Percentiles rank a stretch among this genome's conserved stretches.
These are phyloP conservation scores for Neodontobutis hainanensis DNA, from an alignment of 2,113 vertebrate genomes.

Conservation along the genomic window DNA sequence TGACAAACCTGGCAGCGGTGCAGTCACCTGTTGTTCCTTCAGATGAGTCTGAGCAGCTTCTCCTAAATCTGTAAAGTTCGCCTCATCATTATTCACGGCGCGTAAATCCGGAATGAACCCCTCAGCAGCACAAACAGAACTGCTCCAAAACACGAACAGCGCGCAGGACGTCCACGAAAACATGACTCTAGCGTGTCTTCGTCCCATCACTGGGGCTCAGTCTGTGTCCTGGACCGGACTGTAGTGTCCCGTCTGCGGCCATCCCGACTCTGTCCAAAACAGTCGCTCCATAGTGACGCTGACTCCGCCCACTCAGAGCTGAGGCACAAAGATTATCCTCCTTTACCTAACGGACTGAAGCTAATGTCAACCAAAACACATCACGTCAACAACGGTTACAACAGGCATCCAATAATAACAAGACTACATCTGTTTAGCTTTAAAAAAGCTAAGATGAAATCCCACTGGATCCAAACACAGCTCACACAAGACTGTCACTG, in stretches of 20 bases:
- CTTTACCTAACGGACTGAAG: no score
- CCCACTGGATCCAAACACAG: no score
- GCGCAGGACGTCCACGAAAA: background rate
- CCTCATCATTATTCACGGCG: background rate
- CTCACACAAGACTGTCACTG: no score
- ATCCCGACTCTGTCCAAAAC: background rate
- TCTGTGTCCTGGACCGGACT: background rate
- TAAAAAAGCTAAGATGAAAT: no score
- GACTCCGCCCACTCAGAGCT: background rate
- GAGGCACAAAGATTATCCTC: background rate
- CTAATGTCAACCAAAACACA: no score
- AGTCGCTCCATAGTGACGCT: background rate
- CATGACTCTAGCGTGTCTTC: background rate
- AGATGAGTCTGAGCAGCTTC: background rate
- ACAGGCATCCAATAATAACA: no score
- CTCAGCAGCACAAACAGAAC: background rate
- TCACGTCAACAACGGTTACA: no score
- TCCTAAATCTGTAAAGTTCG: background rate
- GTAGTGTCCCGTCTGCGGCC: background rate
- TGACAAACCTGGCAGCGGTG: background rate
- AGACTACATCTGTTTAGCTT: no score
- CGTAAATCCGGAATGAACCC: background rate
- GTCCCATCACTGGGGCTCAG: background rate
- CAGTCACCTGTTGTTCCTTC: background rate
- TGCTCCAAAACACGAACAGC: background rate